Percentiles rank a stretch among this genome's conserved stretches.
Conservation (phyloP, 2,113 vertebrate genomes). For the Mastomys coucha region DNA sequence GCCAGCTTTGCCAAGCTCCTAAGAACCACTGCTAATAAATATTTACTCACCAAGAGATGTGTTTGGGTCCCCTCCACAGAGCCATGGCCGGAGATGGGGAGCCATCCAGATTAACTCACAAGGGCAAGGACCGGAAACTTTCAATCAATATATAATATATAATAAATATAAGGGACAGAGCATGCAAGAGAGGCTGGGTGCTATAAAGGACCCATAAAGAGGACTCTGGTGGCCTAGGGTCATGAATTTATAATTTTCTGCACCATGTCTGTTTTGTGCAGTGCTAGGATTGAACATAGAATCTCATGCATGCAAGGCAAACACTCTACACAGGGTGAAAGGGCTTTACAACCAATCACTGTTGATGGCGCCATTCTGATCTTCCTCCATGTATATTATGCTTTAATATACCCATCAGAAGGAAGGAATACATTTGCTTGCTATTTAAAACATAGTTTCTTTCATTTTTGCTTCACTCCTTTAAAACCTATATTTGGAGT, state of each 20-base stretch:
- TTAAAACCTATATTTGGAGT: not conserved
- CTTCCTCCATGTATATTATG: not conserved
- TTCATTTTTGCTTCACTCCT: not conserved
- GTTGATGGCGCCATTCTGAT: not conserved
- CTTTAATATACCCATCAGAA: not conserved
- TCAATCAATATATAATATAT: not conserved
- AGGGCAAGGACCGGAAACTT: not conserved
- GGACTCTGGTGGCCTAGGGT: not conserved
- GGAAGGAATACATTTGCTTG: not conserved
- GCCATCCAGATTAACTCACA: not conserved
- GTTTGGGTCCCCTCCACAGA: not conserved
- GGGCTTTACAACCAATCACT: not conserved
- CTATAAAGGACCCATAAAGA: no score
- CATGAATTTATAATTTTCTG: no score
- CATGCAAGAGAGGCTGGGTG: not conserved
- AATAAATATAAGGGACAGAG: no score
- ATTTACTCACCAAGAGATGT: not conserved
- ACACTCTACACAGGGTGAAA: not conserved
- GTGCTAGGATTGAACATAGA: not conserved
- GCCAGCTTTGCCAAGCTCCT: conserved; percentile 11
- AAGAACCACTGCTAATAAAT: conserved; percentile 1
- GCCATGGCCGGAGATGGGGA: not conserved
- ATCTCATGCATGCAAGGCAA: not conserved
- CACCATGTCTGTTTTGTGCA: not conserved
- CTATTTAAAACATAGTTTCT: conserved; percentile 4